Percentiles rank a stretch among this genome's conserved stretches.
These are phyloP conservation scores for Pseudopipra pipra DNA, from an alignment of 2,113 vertebrate genomes.

Conservation along the genomic window DNA sequence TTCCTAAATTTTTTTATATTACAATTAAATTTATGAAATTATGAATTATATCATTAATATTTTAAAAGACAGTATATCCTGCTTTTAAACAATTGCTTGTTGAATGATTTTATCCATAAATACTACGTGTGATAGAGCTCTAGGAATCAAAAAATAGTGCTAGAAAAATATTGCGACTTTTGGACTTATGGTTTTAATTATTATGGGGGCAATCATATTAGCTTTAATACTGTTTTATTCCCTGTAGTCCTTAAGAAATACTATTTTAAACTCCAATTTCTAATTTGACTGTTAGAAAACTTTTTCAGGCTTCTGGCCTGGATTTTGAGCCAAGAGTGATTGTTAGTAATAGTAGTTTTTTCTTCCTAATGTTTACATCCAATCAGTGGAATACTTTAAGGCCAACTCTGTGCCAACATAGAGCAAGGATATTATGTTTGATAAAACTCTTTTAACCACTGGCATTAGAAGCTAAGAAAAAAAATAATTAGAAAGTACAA, in stretches of 20 bases:
- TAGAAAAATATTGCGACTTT: neutral
- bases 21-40: neutral
- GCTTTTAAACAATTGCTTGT: neutral
- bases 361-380: neutral
- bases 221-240: neutral
- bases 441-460: neutral
- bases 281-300: neutral
- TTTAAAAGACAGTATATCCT: neutral
- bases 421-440: neutral
- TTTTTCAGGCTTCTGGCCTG: neutral
- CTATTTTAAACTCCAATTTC: neutral
- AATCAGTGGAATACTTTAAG: neutral
- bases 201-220: rapidly evolving
- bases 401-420: neutral
- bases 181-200: neutral
- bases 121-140: neutral
- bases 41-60: neutral
- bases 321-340: neutral
- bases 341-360: neutral
- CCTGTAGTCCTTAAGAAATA: neutral
- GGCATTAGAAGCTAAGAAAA: neutral
- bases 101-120: neutral
- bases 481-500: neutral
- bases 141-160: neutral
- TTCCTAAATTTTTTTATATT: neutral